phyloP scores from a whole-genome alignment of 2,113 vertebrate species.

The Spheniscus mendiculus region DNA sequence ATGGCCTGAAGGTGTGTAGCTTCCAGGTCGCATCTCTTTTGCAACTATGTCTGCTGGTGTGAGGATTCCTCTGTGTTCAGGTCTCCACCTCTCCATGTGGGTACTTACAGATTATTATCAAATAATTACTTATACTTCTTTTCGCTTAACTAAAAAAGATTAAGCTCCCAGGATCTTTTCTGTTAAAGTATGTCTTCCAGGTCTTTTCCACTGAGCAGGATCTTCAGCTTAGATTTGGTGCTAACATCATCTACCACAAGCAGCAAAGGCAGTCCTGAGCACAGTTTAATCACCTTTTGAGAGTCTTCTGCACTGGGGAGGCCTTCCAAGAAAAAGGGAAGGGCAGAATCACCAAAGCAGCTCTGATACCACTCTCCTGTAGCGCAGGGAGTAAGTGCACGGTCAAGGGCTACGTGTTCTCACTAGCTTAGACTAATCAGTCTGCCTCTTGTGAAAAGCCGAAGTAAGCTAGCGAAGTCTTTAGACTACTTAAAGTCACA shows the following conservation, averaged over 20 bases:
- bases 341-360: neutral
- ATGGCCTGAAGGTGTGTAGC: neutral
- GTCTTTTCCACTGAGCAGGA: neutral
- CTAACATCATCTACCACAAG: neutral
- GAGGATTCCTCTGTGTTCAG: neutral
- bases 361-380: neutral
- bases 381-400: neutral
- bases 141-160: constrained; percentile 15
- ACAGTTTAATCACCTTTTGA: neutral
- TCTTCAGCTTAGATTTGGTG: neutral
- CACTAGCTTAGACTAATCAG: neutral
- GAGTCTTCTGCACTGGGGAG: neutral
- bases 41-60: neutral
- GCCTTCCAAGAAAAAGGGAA: neutral
- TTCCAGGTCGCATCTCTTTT: neutral
- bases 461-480: neutral
- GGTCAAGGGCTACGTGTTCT: neutral
- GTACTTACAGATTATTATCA: constrained; percentile 48
- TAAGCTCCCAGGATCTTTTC: neutral
- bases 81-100: constrained; percentile 8
- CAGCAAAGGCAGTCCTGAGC: neutral
- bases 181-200: neutral
- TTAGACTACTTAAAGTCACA: neutral
- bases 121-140: constrained; percentile 51
- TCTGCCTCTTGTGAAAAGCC: neutral